These are phyloP conservation scores for Epicampocera succincta DNA, from an alignment of 2,888 invertebrate genomes.

Conservation along the genomic window DNA sequence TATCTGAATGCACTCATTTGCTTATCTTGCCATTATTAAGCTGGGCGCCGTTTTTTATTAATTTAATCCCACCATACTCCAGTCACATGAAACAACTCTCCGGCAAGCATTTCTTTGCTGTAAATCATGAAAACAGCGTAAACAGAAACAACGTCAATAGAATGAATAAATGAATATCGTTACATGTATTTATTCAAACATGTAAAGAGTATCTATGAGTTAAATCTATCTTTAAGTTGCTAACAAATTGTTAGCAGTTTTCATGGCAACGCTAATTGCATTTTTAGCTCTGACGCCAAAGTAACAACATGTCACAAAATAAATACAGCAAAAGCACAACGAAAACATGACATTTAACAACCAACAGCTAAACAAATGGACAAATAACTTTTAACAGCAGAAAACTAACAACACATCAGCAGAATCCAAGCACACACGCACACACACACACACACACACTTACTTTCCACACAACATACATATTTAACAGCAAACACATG, in stretches of 20 bases:
- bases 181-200: constrained; percentile 24
- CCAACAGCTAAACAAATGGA: constrained; percentile 69
- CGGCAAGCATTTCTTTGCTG: constrained; percentile 21
- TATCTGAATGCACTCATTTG: constrained; percentile 61
- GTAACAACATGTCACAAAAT: constrained; percentile 70
- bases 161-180: constrained; percentile 23
- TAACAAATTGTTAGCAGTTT: constrained; percentile 69
- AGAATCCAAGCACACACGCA: neutral
- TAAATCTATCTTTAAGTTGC: constrained; percentile 67
- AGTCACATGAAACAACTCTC: constrained; percentile 26
- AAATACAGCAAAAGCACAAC: constrained; percentile 69
- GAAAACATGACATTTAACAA: constrained; percentile 70
- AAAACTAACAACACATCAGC: constrained; percentile 22
- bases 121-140: constrained; percentile 14
- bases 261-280: constrained; percentile 70
- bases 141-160: constrained; percentile 13
- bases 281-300: constrained; percentile 70
- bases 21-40: constrained; percentile 59
- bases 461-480: no score
- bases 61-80: constrained; percentile 50
- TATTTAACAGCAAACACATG: neutral
- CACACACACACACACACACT: neutral
- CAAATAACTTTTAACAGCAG: constrained; percentile 64
- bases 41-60: constrained; percentile 58
- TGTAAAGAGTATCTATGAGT: constrained; percentile 37